Evolutionary conservation across 2,797 vertebrate species (phyloP).

Genomic region (Nothura maculosa): DNA sequence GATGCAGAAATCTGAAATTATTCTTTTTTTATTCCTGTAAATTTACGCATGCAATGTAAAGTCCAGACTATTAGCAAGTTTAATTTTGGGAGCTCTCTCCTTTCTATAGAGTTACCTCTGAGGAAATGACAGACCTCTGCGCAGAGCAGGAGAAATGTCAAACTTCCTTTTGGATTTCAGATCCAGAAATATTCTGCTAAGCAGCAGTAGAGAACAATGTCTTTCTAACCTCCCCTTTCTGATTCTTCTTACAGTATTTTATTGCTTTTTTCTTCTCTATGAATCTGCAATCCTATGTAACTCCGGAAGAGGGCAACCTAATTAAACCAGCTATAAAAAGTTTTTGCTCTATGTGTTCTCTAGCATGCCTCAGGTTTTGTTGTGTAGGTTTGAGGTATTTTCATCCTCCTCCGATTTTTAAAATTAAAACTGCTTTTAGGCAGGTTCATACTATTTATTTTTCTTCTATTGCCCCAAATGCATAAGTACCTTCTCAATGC

Average conservation of each 20-base stretch:
- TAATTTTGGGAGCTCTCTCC: neutral
- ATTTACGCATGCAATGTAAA: neutral
- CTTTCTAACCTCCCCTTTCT: neutral
- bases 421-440: neutral
- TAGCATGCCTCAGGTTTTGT: neutral
- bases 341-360: neutral
- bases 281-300: slow-evolving; percentile 5
- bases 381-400: neutral
- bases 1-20: neutral
- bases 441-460: neutral
- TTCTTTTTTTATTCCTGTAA: rapidly evolving
- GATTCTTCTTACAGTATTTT: rapidly evolving
- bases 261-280: neutral
- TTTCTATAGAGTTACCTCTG: neutral
- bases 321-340: neutral
- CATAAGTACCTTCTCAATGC: neutral
- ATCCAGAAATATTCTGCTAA: neutral
- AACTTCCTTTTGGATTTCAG: rapidly evolving
- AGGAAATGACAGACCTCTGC: rapidly evolving
- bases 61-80: neutral
- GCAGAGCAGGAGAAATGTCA: neutral
- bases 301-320: slow-evolving; percentile 65
- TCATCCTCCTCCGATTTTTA: neutral
- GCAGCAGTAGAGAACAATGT: neutral
- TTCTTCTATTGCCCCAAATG: neutral